These are phyloP conservation scores for Argya squamiceps DNA, from an alignment of 2,797 vertebrate genomes.

Conservation along the genomic window DNA sequence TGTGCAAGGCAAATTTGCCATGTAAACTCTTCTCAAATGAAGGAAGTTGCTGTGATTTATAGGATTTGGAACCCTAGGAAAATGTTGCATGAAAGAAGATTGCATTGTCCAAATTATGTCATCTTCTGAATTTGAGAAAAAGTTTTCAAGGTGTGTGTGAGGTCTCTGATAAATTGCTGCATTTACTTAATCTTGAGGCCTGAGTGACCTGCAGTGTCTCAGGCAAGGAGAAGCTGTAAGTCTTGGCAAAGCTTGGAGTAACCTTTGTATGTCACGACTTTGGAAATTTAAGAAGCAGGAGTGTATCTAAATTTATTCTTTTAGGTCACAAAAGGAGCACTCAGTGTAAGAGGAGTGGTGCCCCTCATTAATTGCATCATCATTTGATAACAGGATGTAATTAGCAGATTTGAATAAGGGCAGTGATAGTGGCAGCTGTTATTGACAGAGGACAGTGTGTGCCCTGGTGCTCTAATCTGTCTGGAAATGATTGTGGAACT, in stretches of 20 bases:
- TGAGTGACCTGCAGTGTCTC: not conserved
- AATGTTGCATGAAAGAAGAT: not conserved
- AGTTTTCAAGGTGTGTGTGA: not conserved
- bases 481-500: not conserved
- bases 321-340: not conserved
- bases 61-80: not conserved
- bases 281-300: not conserved
- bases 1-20: not conserved
- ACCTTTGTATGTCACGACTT: not conserved
- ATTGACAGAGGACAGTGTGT: not conserved
- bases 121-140: not conserved
- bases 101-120: not conserved
- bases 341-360: not conserved
- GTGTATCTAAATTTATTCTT: not conserved
- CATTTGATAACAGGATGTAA: conserved; percentile 38
- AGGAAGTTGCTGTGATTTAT: not conserved
- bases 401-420: conserved; percentile 13
- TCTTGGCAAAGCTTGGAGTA: not conserved
- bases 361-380: conserved; percentile 31
- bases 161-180: not conserved
- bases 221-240: not conserved
- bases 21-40: not conserved
- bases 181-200: conserved; percentile 13
- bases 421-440: not conserved
- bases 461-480: not conserved